Evolutionary conservation across 37 sponge, comb jelly and placozoan genomes (phyloP), one percentile per base, ranked within the genome.

Genomic region (Hormiphora californensis): DNA sequence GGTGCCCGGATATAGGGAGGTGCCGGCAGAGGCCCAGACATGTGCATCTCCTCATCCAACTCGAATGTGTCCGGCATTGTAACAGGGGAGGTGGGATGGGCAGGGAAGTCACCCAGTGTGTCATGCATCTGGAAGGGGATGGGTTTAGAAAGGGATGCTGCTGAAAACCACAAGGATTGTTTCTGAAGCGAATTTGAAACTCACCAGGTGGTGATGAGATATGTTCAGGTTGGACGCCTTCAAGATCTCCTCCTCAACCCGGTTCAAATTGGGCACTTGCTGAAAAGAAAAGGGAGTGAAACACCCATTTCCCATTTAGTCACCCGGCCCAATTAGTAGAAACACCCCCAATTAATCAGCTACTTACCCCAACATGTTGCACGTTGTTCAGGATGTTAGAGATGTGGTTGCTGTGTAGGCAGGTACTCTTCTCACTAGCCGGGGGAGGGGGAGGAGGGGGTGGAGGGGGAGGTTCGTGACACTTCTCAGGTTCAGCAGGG

Each of bases 1-100:
- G 81, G 81, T 22, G 81, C 81, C 81, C 81, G 43, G 81, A 73
- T 73, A 28, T 73, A 73, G 44, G 81, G 81, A 11, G 81, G 81
- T 21, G 81, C 81, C 0, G 81, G 81, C 11, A 73, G 44, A 25
- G 81, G 81, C 3, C 81, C 81, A 21, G 81, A 46, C 81, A 73
- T 43, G 44, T 73, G 81, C 4, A 73, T 73, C 44, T 73, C 81
- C 25, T 73, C 81, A 4, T 73, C 81, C 81, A 73, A 17, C 81
- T 73, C 81, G 23, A 73, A 73, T 0, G 81, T 73, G 46, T 73
- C 81, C 46, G 81, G 81, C 81, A 73, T 73, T 43, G 40, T 73
- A 46, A 73, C 81, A 3, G 81, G 81, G 22, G 81, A 73, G 27
- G 81, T 73, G 27, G 81, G 81, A 7, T 43, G 81, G 3, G 81